Evolutionary conservation across 64 coral and sea anemone genomes (phyloP), one percentile per base, ranked within the genome.

Genomic region (Stylophora pistillata): DNA sequence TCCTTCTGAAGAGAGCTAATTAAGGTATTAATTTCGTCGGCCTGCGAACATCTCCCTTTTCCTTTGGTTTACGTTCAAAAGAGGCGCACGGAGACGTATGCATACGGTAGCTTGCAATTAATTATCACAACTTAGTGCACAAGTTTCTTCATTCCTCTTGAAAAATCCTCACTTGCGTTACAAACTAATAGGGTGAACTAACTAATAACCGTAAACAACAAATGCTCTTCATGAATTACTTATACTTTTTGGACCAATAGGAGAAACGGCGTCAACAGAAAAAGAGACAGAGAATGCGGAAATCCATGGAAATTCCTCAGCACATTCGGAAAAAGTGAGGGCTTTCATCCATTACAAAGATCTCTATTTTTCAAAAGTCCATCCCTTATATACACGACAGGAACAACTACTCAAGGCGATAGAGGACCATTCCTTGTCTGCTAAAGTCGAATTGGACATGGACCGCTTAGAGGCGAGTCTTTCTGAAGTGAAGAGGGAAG

Each of bases 321-420:
- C 41, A n/a, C 91, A 93, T 69, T 29, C 14, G 5, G 10, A 88
- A 74, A 88, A 76, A 74, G 71, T 74, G 32, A 1, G 69, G 69
- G 65, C 37, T 27, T 93, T 88, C 88, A 41, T 54, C 20, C 25
- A n/a, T 13, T 93, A 88, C 34, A 83, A 88, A 26, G n/a, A 89
- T 56, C 55, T 93, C 30, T 93, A 93, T 55, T 58, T 66, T 21
- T 47, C 17, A 15, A 77, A 88, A 12, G 28, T 93, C 25, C 78
- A 54, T 61, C 91, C 91, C 27, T 81, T 72, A 61, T 65, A 88
- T 10, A 73, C 25, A 26, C 82, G 74, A 56, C 66, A 83, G 64
- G 30, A 16, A 47, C 71, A 29, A 33, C 53, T 92, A 57, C 55
- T 23, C 55, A 79, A 79, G 27, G 59, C 17, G 56, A 23, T 60